A percentile compares a stretch with the other conserved stretches of the same genome.
Evolutionary conservation across 2,888 invertebrate genomes (phyloP).

Genomic region (Amorpha juglandis): DNA sequence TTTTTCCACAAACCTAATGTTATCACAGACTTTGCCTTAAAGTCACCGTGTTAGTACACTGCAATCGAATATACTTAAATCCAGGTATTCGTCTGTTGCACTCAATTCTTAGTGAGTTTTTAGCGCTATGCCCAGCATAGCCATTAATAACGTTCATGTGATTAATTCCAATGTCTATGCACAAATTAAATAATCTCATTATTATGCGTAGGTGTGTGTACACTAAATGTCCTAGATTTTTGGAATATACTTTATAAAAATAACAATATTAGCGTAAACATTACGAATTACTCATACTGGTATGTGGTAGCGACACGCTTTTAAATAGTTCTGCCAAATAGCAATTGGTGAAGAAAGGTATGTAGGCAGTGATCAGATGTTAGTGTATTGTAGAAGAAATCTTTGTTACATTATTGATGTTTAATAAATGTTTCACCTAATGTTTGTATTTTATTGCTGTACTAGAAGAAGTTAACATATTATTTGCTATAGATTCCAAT

Average conservation of each 20-base stretch:
- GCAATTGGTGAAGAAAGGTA: slow-evolving; percentile 3
- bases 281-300: not conserved
- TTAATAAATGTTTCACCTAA: slow-evolving; percentile 29
- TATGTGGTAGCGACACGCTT: slow-evolving; percentile 13
- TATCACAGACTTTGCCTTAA: not conserved
- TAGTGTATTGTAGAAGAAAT: not conserved
- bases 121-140: slow-evolving; percentile 22
- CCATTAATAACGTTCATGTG: slow-evolving; percentile 17
- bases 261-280: not conserved
- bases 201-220: slow-evolving; percentile 3
- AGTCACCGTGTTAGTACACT: not conserved
- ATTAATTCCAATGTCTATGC: slow-evolving; percentile 1
- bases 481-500: too few species aligned
- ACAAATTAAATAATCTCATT: slow-evolving; percentile 9
- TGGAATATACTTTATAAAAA: slow-evolving; percentile 5
- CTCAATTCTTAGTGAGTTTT: not conserved
- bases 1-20: not conserved
- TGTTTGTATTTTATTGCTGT: not conserved
- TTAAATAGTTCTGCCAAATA: slow-evolving; percentile 21
- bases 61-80: slow-evolving; percentile 10
- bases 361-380: not conserved
- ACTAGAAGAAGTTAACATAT: too few species aligned
- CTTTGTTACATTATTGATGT: slow-evolving; percentile 23
- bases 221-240: slow-evolving; percentile 9
- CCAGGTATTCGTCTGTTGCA: slow-evolving; percentile 16